Percentiles rank a stretch among this genome's conserved stretches.
Evolutionary conservation across 2,797 vertebrate species (phyloP).

Genomic region (Falco cherrug): DNA sequence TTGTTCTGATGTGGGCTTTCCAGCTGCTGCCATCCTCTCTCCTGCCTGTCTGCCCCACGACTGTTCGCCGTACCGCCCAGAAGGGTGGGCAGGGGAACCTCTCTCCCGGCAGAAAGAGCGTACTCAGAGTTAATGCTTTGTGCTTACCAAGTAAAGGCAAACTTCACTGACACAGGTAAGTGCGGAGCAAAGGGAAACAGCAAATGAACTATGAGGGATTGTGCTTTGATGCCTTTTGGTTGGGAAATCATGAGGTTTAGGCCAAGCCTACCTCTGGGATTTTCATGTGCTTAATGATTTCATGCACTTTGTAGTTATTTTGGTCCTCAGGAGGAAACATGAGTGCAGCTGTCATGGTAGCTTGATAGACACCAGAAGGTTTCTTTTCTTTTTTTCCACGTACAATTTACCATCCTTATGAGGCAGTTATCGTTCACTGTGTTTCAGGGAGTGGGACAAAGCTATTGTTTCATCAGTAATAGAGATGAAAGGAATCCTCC

Average conservation of each 20-base stretch:
- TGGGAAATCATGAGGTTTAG: conserved; percentile 62
- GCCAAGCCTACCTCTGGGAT: conserved; percentile 53
- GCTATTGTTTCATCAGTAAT: conserved; percentile 23
- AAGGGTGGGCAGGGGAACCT: neutral
- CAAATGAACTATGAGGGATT: neutral
- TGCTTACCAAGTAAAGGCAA: neutral
- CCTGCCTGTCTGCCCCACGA: neutral
- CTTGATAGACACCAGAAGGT: conserved; percentile 40
- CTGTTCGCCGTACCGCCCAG: neutral
- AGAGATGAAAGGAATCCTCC: neutral
- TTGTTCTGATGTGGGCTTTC: neutral
- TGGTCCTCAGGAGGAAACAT: conserved; percentile 57
- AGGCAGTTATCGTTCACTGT: neutral
- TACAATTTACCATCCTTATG: neutral
- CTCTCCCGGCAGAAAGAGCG: neutral
- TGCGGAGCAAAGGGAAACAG: neutral
- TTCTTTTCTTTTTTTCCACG: neutral
- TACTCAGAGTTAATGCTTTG: neutral
- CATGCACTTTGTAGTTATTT: conserved; percentile 62
- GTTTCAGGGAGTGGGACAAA: neutral
- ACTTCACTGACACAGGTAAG: neutral
- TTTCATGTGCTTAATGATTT: conserved; percentile 57
- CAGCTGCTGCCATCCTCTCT: neutral
- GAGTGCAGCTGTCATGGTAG: conserved; percentile 14
- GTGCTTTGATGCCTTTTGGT: conserved; percentile 47